phyloP scores from a whole-genome alignment of 2,888 invertebrate species.

The Meandrusa payeni region DNA sequence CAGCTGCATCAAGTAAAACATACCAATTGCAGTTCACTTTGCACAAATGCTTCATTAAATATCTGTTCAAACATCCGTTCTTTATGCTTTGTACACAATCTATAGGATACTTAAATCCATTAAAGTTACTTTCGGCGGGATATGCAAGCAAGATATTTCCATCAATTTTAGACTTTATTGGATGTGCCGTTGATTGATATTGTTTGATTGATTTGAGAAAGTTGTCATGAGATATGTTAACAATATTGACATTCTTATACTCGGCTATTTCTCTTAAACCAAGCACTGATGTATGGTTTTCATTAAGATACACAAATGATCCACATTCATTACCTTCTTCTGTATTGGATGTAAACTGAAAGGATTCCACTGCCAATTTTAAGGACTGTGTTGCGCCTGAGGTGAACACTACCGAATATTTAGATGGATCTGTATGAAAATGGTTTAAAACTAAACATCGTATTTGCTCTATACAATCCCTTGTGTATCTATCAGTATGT shows the following conservation, averaged over 20 bases:
- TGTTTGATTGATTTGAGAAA: slow-evolving; percentile 63
- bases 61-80: slow-evolving; percentile 76
- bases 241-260: slow-evolving; percentile 75
- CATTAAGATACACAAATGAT: slow-evolving; percentile 89
- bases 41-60: slow-evolving; percentile 55
- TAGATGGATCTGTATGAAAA: slow-evolving; percentile 89
- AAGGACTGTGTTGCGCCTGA: slow-evolving; percentile 94
- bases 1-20: slow-evolving; percentile 93
- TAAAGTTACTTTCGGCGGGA: slow-evolving; percentile 97
- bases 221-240: slow-evolving; percentile 81
- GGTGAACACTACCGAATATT: slow-evolving; percentile 96
- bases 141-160: slow-evolving; percentile 86
- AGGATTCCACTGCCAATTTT: slow-evolving; percentile 91
- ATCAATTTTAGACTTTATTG: slow-evolving; percentile 37
- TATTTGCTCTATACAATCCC: slow-evolving; percentile 91
- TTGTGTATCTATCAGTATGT: slow-evolving; percentile 91
- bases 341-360: slow-evolving; percentile 77
- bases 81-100: slow-evolving; percentile 84
- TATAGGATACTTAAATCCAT: slow-evolving; percentile 93
- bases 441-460: slow-evolving; percentile 91
- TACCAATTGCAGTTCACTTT: slow-evolving; percentile 82
- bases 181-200: slow-evolving; percentile 24
- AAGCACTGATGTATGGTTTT: slow-evolving; percentile 97
- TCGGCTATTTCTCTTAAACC: slow-evolving; percentile 91
- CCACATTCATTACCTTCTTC: slow-evolving; percentile 63